phyloP scores from a whole-genome alignment of 2,888 invertebrate species.

The Idaea biselata region DNA sequence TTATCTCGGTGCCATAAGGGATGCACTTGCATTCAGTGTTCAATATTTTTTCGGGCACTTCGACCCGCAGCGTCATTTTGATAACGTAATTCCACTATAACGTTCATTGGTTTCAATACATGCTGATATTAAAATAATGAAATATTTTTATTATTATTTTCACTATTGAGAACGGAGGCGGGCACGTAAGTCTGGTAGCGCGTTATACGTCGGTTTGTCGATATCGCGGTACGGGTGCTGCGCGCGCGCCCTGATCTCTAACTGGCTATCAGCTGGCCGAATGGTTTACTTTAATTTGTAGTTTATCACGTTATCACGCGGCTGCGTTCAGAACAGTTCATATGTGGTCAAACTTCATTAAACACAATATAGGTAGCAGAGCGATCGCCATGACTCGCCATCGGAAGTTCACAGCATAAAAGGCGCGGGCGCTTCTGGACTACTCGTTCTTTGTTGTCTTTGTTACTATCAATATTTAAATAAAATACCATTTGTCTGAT shows the following conservation, averaged over 20 bases:
- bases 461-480: not conserved
- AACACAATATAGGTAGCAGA: conserved; percentile 25
- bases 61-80: conserved; percentile 77
- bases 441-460: not conserved
- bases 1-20: conserved; percentile 50
- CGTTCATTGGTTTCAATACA: conserved; percentile 59
- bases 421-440: not conserved
- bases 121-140: conserved; percentile 23
- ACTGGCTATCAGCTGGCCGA: conserved; percentile 69
- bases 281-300: conserved; percentile 71
- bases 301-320: conserved; percentile 72
- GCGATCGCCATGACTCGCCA: conserved; percentile 14
- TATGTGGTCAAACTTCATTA: conserved; percentile 41
- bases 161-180: conserved; percentile 18
- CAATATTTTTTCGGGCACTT: conserved; percentile 69
- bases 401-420: not conserved
- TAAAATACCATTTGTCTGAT: not conserved
- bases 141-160: conserved; percentile 14
- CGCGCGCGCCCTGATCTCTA: conserved; percentile 49
- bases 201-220: conserved; percentile 35
- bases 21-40: conserved; percentile 69
- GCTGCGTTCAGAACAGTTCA: conserved; percentile 40
- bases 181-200: conserved; percentile 19
- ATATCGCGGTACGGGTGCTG: conserved; percentile 49
- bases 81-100: conserved; percentile 48